Evolutionary conservation across 2,113 vertebrate genomes (phyloP).

Genomic region (Haliaeetus leucogaster): DNA sequence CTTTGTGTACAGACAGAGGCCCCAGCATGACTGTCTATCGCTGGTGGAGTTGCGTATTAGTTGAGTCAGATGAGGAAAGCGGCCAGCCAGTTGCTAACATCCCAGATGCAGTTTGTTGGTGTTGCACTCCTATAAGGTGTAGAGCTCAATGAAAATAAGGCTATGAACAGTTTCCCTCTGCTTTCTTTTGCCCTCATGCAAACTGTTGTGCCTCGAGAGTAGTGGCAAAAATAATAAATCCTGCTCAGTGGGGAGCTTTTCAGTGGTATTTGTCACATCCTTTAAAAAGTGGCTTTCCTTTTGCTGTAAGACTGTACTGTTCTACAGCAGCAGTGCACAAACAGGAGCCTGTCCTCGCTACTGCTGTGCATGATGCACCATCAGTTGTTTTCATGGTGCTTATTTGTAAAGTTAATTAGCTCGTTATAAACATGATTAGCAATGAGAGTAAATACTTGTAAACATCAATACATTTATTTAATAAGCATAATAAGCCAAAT

Average conservation of each 20-base stretch:
- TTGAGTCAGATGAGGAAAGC: neutral
- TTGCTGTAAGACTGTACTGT: neutral
- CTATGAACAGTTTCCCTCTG: neutral
- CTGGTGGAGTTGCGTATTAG: neutral
- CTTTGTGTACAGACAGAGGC: neutral
- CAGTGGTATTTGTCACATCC: neutral
- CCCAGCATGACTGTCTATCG: rapidly evolving
- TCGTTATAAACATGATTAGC: neutral
- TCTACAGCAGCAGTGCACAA: neutral
- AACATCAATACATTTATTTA: neutral
- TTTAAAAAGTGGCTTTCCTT: neutral
- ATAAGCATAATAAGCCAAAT: neutral
- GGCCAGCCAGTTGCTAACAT: neutral
- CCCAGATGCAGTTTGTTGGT: neutral
- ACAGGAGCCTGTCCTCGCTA: neutral
- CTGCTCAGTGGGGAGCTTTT: neutral
- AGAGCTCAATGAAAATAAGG: neutral
- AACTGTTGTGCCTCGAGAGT: neutral
- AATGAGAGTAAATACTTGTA: neutral
- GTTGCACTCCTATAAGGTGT: neutral
- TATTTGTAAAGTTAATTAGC: neutral
- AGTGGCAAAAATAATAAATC: neutral
- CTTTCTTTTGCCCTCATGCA: neutral
- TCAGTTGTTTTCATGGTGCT: neutral
- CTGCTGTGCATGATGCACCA: rapidly evolving